Percentiles rank a stretch among this genome's conserved stretches.
Evolutionary conservation across 2,797 vertebrate species (phyloP).

Genomic region (Malurus leucopterus): DNA sequence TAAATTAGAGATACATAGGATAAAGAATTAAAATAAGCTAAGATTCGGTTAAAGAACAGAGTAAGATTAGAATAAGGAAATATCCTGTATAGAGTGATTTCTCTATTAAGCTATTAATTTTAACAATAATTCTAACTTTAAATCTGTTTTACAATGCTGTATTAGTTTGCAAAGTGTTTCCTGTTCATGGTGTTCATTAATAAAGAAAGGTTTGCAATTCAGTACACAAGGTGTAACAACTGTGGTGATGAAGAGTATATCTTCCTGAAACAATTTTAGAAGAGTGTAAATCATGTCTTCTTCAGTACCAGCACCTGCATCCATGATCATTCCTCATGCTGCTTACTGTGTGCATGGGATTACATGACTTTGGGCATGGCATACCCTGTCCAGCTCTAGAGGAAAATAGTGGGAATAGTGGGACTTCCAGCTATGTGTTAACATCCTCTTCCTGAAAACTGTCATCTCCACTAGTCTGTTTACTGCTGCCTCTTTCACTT

Average conservation of each 20-base stretch:
- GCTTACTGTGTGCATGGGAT: accelerated
- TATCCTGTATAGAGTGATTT: neutral
- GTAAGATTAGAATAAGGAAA: neutral
- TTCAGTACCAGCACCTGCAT: neutral
- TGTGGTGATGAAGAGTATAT: neutral
- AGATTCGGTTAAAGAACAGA: neutral
- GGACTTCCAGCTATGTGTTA: neutral
- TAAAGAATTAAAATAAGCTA: neutral
- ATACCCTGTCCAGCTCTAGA: neutral
- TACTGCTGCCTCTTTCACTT: neutral
- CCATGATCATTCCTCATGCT: neutral
- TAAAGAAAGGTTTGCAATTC: neutral
- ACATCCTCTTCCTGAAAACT: neutral
- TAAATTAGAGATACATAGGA: neutral
- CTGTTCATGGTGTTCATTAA: neutral
- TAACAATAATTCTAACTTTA: neutral
- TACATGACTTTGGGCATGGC: neutral
- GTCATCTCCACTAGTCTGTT: neutral
- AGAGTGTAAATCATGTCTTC: neutral
- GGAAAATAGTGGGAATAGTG: neutral
- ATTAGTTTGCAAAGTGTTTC: neutral
- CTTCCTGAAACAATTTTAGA: neutral
- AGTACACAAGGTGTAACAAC: neutral
- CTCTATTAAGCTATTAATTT: neutral
- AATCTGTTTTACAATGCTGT: neutral